Evolutionary conservation across 2,797 vertebrate species (phyloP).

Genomic region (Florisuga fusca): DNA sequence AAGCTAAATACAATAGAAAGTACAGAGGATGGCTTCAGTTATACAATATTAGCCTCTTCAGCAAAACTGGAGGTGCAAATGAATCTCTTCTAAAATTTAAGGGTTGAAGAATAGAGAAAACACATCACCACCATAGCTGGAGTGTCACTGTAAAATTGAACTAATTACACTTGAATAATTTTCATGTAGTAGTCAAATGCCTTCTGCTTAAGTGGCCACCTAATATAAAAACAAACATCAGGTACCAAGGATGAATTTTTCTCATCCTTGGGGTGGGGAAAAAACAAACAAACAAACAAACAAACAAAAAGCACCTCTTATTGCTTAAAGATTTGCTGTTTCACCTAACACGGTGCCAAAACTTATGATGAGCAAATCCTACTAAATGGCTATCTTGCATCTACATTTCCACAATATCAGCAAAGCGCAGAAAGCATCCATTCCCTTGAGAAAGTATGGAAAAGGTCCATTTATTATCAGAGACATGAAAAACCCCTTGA

Average conservation of each 20-base stretch:
- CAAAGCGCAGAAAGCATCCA: slow-evolving; percentile 51
- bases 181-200: background rate
- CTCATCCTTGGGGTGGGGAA: too few relatives aligned
- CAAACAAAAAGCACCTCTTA: background rate
- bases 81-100: background rate
- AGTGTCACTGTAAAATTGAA: background rate
- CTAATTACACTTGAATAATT: background rate
- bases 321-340: background rate
- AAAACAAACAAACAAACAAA: too few relatives aligned
- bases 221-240: background rate
- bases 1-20: slow-evolving; percentile 23
- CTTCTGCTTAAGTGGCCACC: background rate
- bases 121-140: background rate
- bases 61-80: background rate
- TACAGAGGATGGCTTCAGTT: background rate
- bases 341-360: background rate
- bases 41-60: background rate
- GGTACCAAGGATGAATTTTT: background rate
- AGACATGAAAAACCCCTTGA: slow-evolving; percentile 61
- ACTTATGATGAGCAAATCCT: background rate
- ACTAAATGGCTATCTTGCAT: background rate
- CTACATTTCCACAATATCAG: slow-evolving; percentile 40
- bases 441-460: slow-evolving; percentile 33
- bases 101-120: background rate
- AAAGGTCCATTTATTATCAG: slow-evolving; percentile 55